Conservation (phyloP, 1,140 invertebrate species). For the Fopius arisanus region DNA sequence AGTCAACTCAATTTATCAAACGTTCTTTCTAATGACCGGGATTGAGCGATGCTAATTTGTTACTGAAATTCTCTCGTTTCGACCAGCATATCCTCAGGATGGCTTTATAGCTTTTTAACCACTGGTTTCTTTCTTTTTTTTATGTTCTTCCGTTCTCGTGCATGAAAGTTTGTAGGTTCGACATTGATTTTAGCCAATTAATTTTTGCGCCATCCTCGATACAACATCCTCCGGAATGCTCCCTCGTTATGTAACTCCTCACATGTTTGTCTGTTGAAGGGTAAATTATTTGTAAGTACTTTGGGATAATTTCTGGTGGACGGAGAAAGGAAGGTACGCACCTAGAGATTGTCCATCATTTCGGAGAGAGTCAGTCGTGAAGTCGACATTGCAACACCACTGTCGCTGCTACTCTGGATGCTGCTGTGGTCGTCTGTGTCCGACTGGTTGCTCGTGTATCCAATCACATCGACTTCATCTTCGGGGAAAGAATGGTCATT, state of each 20-base stretch:
- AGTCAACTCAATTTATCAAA: neutral
- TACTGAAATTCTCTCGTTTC: neutral
- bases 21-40: neutral
- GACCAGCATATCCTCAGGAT: neutral
- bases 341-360: conserved; percentile 66
- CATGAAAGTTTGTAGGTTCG: neutral
- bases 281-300: neutral
- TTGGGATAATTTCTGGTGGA: neutral
- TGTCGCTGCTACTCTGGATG: conserved; percentile 81
- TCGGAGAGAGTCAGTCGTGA: conserved; percentile 72
- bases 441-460: conserved; percentile 85
- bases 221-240: conserved; percentile 1
- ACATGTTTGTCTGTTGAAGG: conserved; percentile 1
- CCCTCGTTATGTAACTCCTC: conserved; percentile 1
- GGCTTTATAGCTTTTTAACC: neutral
- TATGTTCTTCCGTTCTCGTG: no score
- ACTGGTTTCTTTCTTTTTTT: neutral
- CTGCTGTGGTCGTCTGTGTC: conserved; percentile 85
- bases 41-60: conserved; percentile 4
- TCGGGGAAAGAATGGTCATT: conserved; percentile 55
- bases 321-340: conserved; percentile 31
- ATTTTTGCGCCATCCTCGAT: neutral
- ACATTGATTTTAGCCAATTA: neutral
- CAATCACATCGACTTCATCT: conserved; percentile 90
- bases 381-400: conserved; percentile 78